Evolutionary conservation across 2,888 invertebrate species (phyloP).

Genomic region (Crematogaster levior): DNA sequence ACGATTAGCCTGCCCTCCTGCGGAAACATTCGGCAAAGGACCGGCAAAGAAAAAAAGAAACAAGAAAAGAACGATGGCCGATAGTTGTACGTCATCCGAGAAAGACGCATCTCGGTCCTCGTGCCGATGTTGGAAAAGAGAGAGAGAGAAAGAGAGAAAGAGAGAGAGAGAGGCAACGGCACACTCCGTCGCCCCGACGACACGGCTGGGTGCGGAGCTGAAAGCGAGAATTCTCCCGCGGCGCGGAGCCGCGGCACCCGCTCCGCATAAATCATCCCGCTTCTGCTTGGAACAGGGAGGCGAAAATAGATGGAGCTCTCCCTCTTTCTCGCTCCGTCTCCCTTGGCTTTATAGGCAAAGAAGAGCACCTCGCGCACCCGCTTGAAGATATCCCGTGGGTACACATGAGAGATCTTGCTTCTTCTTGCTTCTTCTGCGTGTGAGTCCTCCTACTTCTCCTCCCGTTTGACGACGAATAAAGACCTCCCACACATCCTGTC

Average conservation of each 20-base stretch:
- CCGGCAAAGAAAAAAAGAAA: neutral
- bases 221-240: constrained; percentile 82
- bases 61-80: constrained; percentile 62
- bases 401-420: constrained; percentile 46
- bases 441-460: constrained; percentile 36
- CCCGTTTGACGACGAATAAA: constrained; percentile 54
- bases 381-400: constrained; percentile 37
- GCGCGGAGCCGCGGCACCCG: constrained; percentile 80
- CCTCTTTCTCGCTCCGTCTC: constrained; percentile 47
- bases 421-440: constrained; percentile 14
- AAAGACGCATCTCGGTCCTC: constrained; percentile 74
- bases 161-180: constrained; percentile 68
- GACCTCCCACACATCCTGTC: constrained; percentile 73
- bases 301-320: constrained; percentile 80
- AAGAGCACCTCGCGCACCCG: constrained; percentile 16
- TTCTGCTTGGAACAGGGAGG: constrained; percentile 78
- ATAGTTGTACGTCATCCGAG: constrained; percentile 74
- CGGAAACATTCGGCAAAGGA: constrained; percentile 52
- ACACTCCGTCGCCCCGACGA: constrained; percentile 78
- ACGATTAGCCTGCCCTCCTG: constrained; percentile 69
- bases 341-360: constrained; percentile 45
- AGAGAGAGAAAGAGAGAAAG: constrained; percentile 28
- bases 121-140: constrained; percentile 58
- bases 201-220: constrained; percentile 79
- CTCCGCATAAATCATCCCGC: constrained; percentile 81